These are phyloP conservation scores for Sylvicapra grimmia DNA, from an alignment of 2,113 vertebrate genomes.

Conservation along the genomic window DNA sequence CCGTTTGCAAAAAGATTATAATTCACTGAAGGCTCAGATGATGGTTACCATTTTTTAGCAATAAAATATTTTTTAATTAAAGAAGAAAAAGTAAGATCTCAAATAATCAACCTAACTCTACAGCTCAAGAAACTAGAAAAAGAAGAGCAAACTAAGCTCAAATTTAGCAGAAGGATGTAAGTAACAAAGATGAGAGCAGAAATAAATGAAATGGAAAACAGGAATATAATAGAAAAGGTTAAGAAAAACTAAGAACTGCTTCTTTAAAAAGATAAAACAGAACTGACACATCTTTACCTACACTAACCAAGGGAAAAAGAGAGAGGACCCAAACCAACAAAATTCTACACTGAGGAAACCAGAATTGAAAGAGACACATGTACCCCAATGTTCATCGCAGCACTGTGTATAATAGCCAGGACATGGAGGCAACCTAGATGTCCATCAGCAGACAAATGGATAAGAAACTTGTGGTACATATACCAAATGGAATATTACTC, in stretches of 20 bases:
- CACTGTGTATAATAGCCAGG: background rate
- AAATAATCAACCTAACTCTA: background rate
- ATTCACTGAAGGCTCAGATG: background rate
- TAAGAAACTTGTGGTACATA: background rate
- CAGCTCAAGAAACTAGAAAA: background rate
- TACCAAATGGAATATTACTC: background rate
- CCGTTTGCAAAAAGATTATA: background rate
- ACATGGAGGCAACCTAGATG: background rate
- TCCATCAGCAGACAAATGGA: background rate
- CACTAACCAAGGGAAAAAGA: background rate
- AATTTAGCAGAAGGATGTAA: background rate
- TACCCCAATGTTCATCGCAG: background rate
- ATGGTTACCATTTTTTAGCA: background rate
- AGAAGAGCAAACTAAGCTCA: background rate
- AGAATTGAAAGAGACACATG: background rate
- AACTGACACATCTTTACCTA: background rate
- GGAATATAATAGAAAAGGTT: background rate
- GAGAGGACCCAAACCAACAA: background rate
- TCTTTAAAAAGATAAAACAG: background rate
- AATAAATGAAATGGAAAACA: background rate
- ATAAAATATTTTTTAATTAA: background rate
- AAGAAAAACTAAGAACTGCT: background rate
- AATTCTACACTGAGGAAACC: background rate
- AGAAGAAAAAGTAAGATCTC: background rate
- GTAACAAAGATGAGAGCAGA: background rate